phyloP scores from a whole-genome alignment of 1,140 invertebrate species.

The Plutomurus gul region DNA sequence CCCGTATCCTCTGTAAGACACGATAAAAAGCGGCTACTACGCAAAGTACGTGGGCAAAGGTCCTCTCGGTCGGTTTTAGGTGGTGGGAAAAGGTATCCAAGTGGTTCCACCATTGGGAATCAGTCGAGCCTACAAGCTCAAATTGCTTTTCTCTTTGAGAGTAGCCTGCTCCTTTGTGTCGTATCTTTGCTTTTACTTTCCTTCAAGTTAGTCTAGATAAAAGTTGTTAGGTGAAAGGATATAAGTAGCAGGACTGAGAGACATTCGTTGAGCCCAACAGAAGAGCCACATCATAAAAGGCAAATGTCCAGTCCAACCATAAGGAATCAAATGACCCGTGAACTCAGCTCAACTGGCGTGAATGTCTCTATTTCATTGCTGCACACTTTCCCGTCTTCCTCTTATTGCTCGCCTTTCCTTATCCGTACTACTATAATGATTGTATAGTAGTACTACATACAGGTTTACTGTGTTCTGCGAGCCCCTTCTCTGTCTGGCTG shows the following conservation, averaged over 20 bases:
- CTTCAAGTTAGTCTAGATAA: not conserved
- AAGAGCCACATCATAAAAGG: conserved; percentile 27
- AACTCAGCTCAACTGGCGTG: conserved; percentile 17
- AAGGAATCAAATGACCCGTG: conserved; percentile 32
- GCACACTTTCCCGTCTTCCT: not conserved
- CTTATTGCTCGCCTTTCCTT: not conserved
- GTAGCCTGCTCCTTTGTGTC: not conserved
- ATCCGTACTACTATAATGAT: not conserved
- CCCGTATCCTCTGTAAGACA: too few species aligned
- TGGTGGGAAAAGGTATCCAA: too few species aligned
- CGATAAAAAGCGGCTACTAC: too few species aligned
- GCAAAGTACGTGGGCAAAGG: too few species aligned
- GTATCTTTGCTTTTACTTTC: not conserved
- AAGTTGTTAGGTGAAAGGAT: not conserved
- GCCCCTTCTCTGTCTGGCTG: too few species aligned
- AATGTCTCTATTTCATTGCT: conserved; percentile 4
- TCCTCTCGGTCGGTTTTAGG: too few species aligned
- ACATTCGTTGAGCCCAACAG: not conserved
- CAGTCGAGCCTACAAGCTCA: conserved; percentile 1
- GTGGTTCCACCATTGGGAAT: too few species aligned
- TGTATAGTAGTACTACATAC: too few species aligned
- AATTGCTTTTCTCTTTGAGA: conserved; percentile 15
- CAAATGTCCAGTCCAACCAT: conserved; percentile 26
- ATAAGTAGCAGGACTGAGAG: not conserved
- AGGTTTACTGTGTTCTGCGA: too few species aligned